Evolutionary conservation across 2,797 vertebrate genomes (phyloP).

Genomic region (Clarias laeviceps): DNA sequence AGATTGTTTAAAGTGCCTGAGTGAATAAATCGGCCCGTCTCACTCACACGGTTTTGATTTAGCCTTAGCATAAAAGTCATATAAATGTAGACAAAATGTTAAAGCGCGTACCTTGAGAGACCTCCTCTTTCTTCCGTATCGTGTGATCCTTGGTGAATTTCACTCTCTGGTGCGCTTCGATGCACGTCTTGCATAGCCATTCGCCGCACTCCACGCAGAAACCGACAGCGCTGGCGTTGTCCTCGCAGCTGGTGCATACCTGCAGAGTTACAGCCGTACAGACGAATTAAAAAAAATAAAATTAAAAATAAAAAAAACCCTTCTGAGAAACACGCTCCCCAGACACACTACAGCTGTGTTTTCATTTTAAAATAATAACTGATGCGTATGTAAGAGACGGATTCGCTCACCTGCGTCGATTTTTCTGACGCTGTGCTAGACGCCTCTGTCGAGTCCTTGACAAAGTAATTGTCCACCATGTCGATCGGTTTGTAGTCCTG

Average conservation of each 20-base stretch:
- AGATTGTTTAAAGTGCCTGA: too few species aligned
- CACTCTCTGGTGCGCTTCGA: constrained; percentile 97
- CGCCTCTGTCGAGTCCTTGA: constrained; percentile 91
- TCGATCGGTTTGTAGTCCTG: constrained; percentile 97
- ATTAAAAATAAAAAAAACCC: too few species aligned
- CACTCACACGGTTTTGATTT: too few species aligned
- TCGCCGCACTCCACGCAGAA: constrained; percentile 97
- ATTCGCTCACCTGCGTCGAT: constrained; percentile 84
- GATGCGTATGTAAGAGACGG: background rate
- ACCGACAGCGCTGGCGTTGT: constrained; percentile 93
- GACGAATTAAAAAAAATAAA: background rate
- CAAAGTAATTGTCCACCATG: constrained; percentile 97
- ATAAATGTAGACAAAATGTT: background rate
- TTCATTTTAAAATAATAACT: background rate
- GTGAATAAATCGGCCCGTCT: too few species aligned
- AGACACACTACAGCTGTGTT: background rate
- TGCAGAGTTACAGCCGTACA: constrained; percentile 54
- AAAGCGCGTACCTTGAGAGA: constrained; percentile 80
- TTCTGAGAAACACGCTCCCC: too few species aligned
- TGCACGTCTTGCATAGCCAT: constrained; percentile 97
- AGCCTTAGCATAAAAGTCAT: too few species aligned
- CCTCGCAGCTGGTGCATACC: constrained; percentile 98
- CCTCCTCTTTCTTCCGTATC: constrained; percentile 95
- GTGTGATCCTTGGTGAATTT: constrained; percentile 99
- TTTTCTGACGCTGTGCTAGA: constrained; percentile 89